phyloP scores from a whole-genome alignment of 2,888 invertebrate genomes.

The Linnaemya vulpina region DNA sequence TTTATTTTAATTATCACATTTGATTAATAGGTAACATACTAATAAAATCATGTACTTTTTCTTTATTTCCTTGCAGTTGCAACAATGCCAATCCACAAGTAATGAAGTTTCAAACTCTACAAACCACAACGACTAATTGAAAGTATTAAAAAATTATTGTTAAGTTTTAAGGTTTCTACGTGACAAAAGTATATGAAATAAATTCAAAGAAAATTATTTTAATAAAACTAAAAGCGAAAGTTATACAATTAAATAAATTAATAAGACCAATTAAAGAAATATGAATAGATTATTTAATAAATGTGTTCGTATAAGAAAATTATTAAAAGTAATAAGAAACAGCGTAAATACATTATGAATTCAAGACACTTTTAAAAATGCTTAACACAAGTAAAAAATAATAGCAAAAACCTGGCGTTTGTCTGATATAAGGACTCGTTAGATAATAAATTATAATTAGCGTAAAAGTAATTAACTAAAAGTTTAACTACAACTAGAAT shows the following conservation, averaged over 20 bases:
- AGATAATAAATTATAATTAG: neutral
- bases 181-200: conserved; percentile 5
- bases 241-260: neutral
- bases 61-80: conserved; percentile 40
- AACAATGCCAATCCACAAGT: neutral
- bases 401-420: neutral
- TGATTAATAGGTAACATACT: too few species aligned
- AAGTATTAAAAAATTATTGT: conserved; percentile 37
- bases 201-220: neutral
- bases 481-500: neutral
- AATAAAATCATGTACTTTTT: neutral
- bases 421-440: neutral
- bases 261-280: neutral
- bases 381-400: neutral
- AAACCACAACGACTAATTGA: conserved; percentile 39
- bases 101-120: neutral
- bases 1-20: too few species aligned
- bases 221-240: neutral
- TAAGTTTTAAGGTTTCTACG: conserved; percentile 48
- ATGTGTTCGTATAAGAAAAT: conserved; percentile 56
- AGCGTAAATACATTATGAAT: neutral
- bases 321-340: conserved; percentile 19
- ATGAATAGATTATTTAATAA: conserved; percentile 39
- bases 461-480: neutral
- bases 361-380: neutral